Percentiles rank a stretch among this genome's conserved stretches.
Conservation (phyloP, 1,140 invertebrate genomes). For the Agraylea sexmaculata region DNA sequence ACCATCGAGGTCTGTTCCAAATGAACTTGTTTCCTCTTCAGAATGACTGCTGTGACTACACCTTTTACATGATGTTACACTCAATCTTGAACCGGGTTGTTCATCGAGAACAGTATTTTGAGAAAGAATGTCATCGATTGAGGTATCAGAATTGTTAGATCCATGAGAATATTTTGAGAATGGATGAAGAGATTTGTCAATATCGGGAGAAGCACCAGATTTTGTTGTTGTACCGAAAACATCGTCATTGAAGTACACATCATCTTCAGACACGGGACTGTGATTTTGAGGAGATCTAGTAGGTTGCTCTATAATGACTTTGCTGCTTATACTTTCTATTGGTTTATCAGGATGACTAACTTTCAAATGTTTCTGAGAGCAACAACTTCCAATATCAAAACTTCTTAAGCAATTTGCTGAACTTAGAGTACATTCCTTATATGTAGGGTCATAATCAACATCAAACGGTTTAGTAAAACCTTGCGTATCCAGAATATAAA, state of each 20-base stretch:
- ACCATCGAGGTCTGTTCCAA: slow-evolving; percentile 61
- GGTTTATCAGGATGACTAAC: slow-evolving; percentile 23
- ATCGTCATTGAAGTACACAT: slow-evolving; percentile 49
- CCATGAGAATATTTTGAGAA: slow-evolving; percentile 45
- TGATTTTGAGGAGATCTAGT: slow-evolving; percentile 44
- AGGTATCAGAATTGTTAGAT: slow-evolving; percentile 50
- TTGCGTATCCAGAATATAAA: too few species aligned
- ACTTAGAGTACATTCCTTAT: slow-evolving; percentile 41
- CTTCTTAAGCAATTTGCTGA: slow-evolving; percentile 40
- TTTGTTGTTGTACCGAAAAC: slow-evolving; percentile 49
- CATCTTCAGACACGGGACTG: slow-evolving; percentile 51
- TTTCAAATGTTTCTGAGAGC: slow-evolving; percentile 34
- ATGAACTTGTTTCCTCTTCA: slow-evolving; percentile 52
- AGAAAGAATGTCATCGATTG: slow-evolving; percentile 45
- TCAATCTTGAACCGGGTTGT: slow-evolving; percentile 26
- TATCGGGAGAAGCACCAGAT: slow-evolving; percentile 42
- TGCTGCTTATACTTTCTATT: slow-evolving; percentile 22
- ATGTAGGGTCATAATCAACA: slow-evolving; percentile 41
- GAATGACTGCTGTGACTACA: slow-evolving; percentile 52
- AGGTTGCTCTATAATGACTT: slow-evolving; percentile 45
- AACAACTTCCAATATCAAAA: slow-evolving; percentile 36
- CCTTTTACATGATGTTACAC: slow-evolving; percentile 41
- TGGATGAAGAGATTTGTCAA: slow-evolving; percentile 36
- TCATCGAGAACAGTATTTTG: slow-evolving; percentile 34
- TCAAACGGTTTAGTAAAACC: slow-evolving; percentile 32